A percentile compares a stretch with the other conserved stretches of the same genome.
These are phyloP conservation scores for Alethe diademata DNA, from an alignment of 2,113 vertebrate genomes.

Conservation along the genomic window DNA sequence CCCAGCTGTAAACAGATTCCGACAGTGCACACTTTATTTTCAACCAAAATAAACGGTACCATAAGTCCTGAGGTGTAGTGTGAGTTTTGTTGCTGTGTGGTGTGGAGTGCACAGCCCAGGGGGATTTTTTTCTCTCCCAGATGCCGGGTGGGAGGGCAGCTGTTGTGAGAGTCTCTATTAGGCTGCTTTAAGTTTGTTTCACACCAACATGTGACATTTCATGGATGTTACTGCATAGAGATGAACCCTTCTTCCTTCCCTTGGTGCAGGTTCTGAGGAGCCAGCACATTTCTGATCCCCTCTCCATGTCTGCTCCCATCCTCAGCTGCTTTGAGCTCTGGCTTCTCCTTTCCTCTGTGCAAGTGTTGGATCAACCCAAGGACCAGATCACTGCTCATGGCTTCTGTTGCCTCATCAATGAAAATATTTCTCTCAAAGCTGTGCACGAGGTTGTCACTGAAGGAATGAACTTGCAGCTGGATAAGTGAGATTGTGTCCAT, in stretches of 20 bases:
- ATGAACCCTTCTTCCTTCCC: not conserved
- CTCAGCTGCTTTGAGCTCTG: not conserved
- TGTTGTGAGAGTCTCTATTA: not conserved
- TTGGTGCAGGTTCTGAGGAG: not conserved
- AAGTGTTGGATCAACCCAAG: not conserved
- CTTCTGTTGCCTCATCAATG: not conserved
- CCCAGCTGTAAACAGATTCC: not conserved
- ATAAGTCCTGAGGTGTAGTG: not conserved
- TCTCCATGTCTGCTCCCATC: not conserved
- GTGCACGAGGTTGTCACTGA: not conserved
- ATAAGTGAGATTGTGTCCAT: not conserved
- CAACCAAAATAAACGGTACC: slow-evolving; percentile 53
- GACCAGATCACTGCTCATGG: not conserved
- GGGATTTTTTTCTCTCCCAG: not conserved
- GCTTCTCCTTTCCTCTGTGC: not conserved
- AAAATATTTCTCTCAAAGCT: not conserved
- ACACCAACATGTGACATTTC: accelerated
- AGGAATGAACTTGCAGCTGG: not conserved
- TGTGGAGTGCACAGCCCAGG: not conserved
- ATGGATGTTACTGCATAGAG: not conserved
- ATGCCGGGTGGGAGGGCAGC: not conserved
- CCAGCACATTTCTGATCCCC: not conserved
- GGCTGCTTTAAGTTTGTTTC: not conserved
- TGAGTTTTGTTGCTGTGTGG: slow-evolving; percentile 30
- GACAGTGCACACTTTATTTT: slow-evolving; percentile 33